phyloP scores from a whole-genome alignment of 1,140 invertebrate species.

The Eueides isabella region DNA sequence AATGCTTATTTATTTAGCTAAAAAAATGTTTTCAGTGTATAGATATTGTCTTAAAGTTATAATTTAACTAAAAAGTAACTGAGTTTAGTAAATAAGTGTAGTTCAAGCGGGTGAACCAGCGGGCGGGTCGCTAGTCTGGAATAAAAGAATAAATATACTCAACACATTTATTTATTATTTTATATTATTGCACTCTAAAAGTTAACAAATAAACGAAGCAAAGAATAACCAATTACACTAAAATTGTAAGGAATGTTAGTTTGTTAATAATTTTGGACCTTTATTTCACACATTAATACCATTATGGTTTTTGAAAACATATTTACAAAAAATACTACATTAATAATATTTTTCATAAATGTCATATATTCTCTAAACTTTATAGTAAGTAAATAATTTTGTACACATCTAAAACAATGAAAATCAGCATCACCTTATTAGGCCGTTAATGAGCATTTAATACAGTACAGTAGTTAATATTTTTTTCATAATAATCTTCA shows the following conservation, averaged over 20 bases:
- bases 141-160: not conserved
- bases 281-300: not conserved
- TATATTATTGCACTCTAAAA: not conserved
- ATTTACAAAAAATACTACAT: not conserved
- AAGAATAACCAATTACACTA: not conserved
- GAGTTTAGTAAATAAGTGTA: no score
- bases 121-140: no score
- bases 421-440: not conserved
- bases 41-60: no score
- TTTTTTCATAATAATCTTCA: no score
- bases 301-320: not conserved
- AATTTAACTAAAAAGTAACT: no score
- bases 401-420: not conserved
- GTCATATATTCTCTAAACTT: no score
- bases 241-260: slow-evolving; percentile 1
- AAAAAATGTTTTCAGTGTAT: no score
- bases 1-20: no score
- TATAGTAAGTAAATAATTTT: no score
- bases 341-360: no score
- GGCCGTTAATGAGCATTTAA: not conserved
- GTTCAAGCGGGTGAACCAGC: no score
- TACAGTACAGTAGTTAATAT: no score
- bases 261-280: not conserved
- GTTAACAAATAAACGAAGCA: not conserved
- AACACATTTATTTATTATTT: not conserved